These are phyloP conservation scores for Heliconius ethilla DNA, from an alignment of 2,888 invertebrate genomes.

Conservation along the genomic window DNA sequence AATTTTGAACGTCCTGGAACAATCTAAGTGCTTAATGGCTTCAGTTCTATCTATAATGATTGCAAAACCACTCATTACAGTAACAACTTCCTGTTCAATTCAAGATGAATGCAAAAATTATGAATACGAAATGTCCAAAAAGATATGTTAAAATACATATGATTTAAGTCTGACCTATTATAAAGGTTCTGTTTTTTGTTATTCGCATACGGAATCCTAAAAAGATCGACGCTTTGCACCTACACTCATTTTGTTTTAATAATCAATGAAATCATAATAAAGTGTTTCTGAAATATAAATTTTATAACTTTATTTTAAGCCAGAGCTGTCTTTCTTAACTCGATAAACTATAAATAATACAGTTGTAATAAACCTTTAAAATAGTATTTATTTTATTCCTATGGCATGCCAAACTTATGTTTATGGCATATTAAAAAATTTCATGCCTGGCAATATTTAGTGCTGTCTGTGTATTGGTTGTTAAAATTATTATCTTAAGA, in stretches of 20 bases:
- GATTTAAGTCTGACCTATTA: too few relatives aligned
- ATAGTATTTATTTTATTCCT: constrained; percentile 23
- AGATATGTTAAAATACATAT: neutral
- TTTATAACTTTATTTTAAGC: constrained; percentile 2
- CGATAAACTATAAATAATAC: constrained; percentile 7
- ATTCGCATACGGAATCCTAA: too few relatives aligned
- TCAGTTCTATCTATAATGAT: constrained; percentile 30
- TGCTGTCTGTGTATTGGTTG: too few relatives aligned
- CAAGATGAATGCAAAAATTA: neutral
- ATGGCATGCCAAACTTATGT: constrained; percentile 3
- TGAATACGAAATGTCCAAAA: neutral
- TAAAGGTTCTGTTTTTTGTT: too few relatives aligned
- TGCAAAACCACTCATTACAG: neutral
- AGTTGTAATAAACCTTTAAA: constrained; percentile 19
- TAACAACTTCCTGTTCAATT: constrained; percentile 1
- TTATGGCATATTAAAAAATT: constrained; percentile 19
- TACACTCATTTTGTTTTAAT: neutral
- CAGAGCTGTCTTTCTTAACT: constrained; percentile 13
- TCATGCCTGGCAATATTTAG: neutral
- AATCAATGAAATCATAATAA: neutral
- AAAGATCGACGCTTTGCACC: too few relatives aligned
- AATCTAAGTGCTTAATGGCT: constrained; percentile 22
- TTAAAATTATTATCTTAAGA: neutral
- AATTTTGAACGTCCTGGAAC: constrained; percentile 12
- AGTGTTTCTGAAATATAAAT: neutral